phyloP scores from a whole-genome alignment of 2,888 invertebrate species.

The Nemoura dubitans region DNA sequence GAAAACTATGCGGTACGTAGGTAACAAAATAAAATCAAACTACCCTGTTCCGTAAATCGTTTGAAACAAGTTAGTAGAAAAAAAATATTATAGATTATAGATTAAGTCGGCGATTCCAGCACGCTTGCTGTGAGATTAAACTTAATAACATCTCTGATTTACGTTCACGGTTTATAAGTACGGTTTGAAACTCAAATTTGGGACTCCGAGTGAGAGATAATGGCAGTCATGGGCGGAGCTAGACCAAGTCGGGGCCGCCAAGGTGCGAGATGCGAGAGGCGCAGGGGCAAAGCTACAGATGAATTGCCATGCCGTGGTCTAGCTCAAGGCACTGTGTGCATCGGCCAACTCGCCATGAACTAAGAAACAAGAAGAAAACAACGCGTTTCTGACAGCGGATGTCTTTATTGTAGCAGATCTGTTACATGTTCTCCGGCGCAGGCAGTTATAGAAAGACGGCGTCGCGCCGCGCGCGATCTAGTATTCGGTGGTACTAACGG shows the following conservation, averaged over 20 bases:
- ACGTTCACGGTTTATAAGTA: background rate
- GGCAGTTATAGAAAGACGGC: conserved; percentile 21
- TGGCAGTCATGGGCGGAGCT: background rate
- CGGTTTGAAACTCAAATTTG: background rate
- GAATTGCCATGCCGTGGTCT: conserved; percentile 12
- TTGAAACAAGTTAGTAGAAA: background rate
- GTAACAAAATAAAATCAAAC: background rate
- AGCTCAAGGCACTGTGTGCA: too few species aligned
- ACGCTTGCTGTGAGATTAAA: background rate
- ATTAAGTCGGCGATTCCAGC: background rate
- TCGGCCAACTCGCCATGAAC: too few species aligned
- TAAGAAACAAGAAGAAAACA: conserved; percentile 18
- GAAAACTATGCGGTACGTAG: background rate
- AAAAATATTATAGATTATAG: background rate
- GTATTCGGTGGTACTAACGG: conserved; percentile 25
- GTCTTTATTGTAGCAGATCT: conserved; percentile 39
- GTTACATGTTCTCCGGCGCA: background rate
- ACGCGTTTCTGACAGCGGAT: conserved; percentile 29
- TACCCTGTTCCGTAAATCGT: background rate
- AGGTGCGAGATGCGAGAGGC: conserved; percentile 12
- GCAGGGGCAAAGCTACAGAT: background rate
- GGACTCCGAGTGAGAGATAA: conserved; percentile 1
- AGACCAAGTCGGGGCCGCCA: background rate
- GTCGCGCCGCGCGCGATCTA: background rate
- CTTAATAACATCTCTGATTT: background rate